These are phyloP conservation scores for Fukomys damarensis DNA, from an alignment of 2,113 vertebrate species.

Conservation along the genomic window DNA sequence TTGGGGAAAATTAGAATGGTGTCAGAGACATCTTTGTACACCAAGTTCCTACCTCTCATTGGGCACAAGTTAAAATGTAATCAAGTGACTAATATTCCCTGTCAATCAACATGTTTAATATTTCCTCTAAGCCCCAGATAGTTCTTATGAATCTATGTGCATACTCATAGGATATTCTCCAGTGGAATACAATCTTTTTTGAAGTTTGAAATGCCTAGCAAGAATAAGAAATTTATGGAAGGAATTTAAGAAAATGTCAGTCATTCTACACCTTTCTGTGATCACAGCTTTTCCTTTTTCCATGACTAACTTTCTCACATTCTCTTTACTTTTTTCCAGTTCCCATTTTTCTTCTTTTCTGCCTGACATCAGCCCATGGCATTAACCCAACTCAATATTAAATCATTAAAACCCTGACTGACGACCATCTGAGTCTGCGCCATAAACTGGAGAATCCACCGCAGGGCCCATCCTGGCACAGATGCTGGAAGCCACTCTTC, in stretches of 20 bases:
- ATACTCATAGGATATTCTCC: background rate
- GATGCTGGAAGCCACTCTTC: background rate
- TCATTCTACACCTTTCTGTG: background rate
- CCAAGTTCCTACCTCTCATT: background rate
- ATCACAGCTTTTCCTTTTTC: background rate
- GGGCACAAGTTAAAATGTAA: background rate
- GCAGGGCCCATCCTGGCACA: background rate
- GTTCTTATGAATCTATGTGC: background rate
- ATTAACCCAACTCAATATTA: background rate
- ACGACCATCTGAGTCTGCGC: background rate
- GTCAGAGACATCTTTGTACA: background rate
- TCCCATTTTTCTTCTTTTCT: background rate
- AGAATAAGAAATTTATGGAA: background rate
- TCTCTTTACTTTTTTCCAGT: background rate
- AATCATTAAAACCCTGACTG: background rate
- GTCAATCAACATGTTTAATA: background rate
- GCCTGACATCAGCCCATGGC: background rate
- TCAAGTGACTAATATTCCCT: background rate
- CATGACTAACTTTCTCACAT: background rate
- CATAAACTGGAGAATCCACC: background rate
- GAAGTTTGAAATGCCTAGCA: background rate
- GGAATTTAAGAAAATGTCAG: background rate
- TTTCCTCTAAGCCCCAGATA: background rate
- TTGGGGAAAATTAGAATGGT: background rate
- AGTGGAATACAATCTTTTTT: slow-evolving; percentile 4